Conservation (phyloP, 1,140 invertebrate species). For the Halotydeus destructor region DNA sequence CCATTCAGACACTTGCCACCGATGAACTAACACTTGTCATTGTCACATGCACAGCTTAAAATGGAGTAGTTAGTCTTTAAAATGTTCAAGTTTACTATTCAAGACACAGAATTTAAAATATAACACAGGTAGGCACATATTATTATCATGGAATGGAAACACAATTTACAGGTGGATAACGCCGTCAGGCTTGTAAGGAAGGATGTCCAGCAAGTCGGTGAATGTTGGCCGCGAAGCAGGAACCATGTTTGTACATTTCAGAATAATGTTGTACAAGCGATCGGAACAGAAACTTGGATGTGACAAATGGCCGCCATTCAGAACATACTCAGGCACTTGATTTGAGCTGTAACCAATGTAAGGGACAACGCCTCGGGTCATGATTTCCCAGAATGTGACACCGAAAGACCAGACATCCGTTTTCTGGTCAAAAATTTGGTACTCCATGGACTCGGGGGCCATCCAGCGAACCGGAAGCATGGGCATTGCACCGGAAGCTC, state of each 20-base stretch:
- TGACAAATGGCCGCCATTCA: conserved; percentile 19
- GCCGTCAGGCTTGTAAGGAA: no score
- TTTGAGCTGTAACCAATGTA: conserved; percentile 20
- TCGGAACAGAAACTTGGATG: conserved; percentile 21
- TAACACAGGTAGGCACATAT: no score
- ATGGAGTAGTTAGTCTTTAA: no score
- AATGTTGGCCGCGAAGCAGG: conserved; percentile 17
- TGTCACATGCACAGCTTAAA: no score
- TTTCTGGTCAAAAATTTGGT: conserved; percentile 78
- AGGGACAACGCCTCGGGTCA: conserved; percentile 36
- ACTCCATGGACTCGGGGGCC: conserved; percentile 88
- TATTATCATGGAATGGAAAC: no score
- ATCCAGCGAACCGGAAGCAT: conserved; percentile 91
- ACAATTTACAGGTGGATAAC: no score
- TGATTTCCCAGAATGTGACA: conserved; percentile 79
- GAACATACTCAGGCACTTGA: conserved; percentile 19
- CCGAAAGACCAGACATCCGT: conserved; percentile 94
- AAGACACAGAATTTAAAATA: no score
- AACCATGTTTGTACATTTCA: conserved; percentile 25
- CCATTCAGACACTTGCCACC: no score
- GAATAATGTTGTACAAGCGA: conserved; percentile 25
- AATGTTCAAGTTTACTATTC: no score
- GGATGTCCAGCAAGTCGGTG: no score
- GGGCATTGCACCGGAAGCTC: conserved; percentile 24
- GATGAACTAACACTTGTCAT: no score